These are phyloP conservation scores for Ochotona curzoniae DNA, from an alignment of 2,113 vertebrate species.

Conservation along the genomic window DNA sequence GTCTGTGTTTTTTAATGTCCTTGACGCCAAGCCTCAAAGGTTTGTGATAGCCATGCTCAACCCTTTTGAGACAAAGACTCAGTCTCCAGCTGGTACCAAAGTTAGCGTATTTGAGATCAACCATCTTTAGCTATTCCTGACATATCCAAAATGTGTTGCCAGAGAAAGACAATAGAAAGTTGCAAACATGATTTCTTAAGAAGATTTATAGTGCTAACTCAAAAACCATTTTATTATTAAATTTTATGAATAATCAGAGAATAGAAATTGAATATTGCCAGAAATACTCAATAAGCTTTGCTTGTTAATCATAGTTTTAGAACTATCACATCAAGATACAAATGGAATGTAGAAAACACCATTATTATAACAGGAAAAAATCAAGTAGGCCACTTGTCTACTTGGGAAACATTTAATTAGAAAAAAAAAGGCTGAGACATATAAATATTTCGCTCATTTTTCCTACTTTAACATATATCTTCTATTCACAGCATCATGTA, in stretches of 20 bases:
- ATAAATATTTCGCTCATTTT: background rate
- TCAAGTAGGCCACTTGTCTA: background rate
- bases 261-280: background rate
- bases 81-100: background rate
- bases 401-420: slow-evolving; percentile 15
- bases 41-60: too few species aligned
- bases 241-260: background rate
- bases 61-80: background rate
- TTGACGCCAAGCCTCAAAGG: background rate
- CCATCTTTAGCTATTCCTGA: background rate
- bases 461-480: background rate
- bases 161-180: background rate
- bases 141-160: background rate
- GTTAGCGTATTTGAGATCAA: background rate
- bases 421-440: background rate
- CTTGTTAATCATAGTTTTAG: background rate
- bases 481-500: background rate
- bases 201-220: background rate
- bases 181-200: background rate
- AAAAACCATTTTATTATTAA: background rate
- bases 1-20: background rate
- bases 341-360: background rate
- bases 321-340: slow-evolving; percentile 13
- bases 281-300: background rate
- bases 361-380: background rate